These are phyloP conservation scores for Watsonalla cultraria DNA, from an alignment of 2,888 invertebrate species.

Conservation along the genomic window DNA sequence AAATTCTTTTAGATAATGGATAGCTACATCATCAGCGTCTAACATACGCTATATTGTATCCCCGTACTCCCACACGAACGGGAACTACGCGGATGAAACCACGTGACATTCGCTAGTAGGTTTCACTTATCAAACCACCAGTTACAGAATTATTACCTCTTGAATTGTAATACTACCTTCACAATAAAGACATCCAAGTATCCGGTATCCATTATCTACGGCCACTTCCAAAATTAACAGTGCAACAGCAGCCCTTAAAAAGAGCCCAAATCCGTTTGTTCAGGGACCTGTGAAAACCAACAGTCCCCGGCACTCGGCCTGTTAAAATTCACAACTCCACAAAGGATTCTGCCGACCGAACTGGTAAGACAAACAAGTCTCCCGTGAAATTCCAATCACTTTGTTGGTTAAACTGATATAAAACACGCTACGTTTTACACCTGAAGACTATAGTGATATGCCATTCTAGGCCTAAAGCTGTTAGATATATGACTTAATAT, in stretches of 20 bases:
- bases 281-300: conserved; percentile 47
- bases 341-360: conserved; percentile 44
- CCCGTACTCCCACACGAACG: no score
- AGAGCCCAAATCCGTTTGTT: conserved; percentile 23
- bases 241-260: conserved; percentile 7
- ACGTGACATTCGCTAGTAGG: no score
- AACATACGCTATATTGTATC: no score
- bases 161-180: no score
- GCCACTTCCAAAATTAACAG: no score
- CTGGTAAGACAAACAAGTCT: conserved; percentile 65
- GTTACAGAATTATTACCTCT: no score
- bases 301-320: conserved; percentile 47
- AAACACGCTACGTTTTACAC: conserved; percentile 12
- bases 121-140: no score
- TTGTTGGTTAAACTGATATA: conserved; percentile 43
- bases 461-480: neutral
- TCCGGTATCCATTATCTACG: no score
- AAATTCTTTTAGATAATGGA: no score
- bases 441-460: neutral
- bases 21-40: no score
- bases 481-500: neutral
- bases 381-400: conserved; percentile 63
- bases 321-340: conserved; percentile 65
- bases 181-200: no score
- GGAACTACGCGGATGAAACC: no score